A percentile compares a stretch with the other conserved stretches of the same genome.
phyloP scores from a whole-genome alignment of 2,888 invertebrate genomes.

The Deilephila elpenor region DNA sequence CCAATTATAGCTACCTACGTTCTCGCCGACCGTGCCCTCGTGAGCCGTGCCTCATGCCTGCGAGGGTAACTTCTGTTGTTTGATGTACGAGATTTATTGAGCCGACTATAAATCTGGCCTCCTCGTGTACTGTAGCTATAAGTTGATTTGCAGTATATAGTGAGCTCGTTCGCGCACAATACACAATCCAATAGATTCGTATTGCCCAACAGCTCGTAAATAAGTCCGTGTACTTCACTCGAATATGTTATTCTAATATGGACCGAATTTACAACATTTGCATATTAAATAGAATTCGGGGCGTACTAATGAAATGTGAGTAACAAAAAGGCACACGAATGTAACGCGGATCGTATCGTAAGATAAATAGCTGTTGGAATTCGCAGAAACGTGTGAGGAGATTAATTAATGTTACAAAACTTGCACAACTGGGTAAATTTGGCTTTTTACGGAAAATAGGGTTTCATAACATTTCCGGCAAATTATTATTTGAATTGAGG shows the following conservation, averaged over 20 bases:
- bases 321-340: neutral
- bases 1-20: conserved; percentile 60
- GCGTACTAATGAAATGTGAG: neutral
- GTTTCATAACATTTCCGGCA: neutral
- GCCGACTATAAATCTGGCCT: conserved; percentile 22
- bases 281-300: neutral
- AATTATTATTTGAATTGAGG: neutral
- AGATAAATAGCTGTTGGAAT: conserved; percentile 26
- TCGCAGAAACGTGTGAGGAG: conserved; percentile 21
- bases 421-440: neutral
- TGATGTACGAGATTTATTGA: conserved; percentile 46
- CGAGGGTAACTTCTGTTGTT: conserved; percentile 37
- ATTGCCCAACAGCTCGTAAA: conserved; percentile 4
- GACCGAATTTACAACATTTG: neutral
- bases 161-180: neutral
- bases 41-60: conserved; percentile 11
- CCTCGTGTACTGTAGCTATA: conserved; percentile 24
- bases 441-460: neutral
- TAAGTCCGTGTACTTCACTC: neutral
- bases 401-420: conserved; percentile 24
- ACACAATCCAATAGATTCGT: neutral
- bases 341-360: neutral
- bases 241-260: neutral
- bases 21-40: conserved; percentile 30
- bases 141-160: conserved; percentile 17